Conservation (phyloP, 2,888 invertebrate genomes). For the Dasypolia templi region DNA sequence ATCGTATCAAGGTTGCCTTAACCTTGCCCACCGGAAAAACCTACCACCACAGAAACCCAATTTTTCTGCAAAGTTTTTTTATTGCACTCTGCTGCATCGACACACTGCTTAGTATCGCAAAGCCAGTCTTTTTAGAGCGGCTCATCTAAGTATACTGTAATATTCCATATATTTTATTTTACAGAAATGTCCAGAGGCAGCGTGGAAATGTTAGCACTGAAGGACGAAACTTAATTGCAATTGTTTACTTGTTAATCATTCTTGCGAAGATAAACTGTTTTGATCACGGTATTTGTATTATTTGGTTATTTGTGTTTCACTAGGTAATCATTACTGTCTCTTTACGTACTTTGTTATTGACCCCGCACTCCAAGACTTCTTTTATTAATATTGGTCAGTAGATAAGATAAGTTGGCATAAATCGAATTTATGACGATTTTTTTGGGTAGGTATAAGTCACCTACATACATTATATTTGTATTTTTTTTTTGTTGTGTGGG, state of each 20-base stretch:
- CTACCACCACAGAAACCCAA: not conserved
- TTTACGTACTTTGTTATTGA: too few species aligned
- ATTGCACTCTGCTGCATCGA: not conserved
- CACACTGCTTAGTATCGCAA: not conserved
- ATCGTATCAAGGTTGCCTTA: too few species aligned
- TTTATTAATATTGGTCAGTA: not conserved
- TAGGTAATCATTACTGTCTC: not conserved
- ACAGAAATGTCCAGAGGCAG: slow-evolving; percentile 85
- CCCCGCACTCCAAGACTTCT: not conserved
- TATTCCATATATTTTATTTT: slow-evolving; percentile 11
- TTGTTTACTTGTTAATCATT: slow-evolving; percentile 3
- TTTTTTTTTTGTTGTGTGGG: too few species aligned
- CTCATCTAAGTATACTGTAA: not conserved
- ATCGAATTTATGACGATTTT: not conserved
- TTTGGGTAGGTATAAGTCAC: too few species aligned
- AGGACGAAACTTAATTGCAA: not conserved
- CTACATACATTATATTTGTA: too few species aligned
- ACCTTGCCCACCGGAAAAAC: too few species aligned
- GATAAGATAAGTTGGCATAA: not conserved
- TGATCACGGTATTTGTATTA: not conserved
- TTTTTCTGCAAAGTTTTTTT: not conserved
- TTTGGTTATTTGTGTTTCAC: not conserved
- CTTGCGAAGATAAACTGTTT: slow-evolving; percentile 12
- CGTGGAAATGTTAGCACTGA: slow-evolving; percentile 80
- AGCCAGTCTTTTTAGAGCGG: not conserved